Evolutionary conservation across 2,113 vertebrate genomes (phyloP), one percentile per base, ranked within the genome.

Genomic region (Hippocampus mohnikei): DNA sequence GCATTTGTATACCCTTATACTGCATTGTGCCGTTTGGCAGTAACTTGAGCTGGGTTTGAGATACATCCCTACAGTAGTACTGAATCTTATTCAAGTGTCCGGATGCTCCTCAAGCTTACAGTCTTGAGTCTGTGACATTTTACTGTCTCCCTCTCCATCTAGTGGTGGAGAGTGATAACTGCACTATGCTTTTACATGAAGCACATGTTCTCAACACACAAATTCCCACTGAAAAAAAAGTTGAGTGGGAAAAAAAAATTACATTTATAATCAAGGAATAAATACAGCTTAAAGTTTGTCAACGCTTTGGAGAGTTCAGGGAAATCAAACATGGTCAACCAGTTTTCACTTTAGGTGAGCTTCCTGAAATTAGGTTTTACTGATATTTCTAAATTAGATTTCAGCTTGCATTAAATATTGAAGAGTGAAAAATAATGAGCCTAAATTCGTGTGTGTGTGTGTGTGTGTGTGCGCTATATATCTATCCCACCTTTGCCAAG

Each of bases 401-500:
- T 62, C 18, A 25, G 4, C 15, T 11, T 25, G 2, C 52, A 42
- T 23, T 25, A 46, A 55, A 56, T 23, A 29, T 46, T 56, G 9
- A 66, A 37, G n/a, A 55, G 52, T 23, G 52, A 55, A 50, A 50
- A 55, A 55, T 66, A 44, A 48, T 48, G 23, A 62, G 18, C 9
- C 33, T 5, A 44, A 27, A 29, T 53, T 1, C n/a, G 59, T 27
- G 53, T 13, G 2, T 60, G 63, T 59, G 40, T 20, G 37, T 25
- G 8, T 56, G 10, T 64, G 9, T 53, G 56, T 46, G 48, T 44
- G n/a, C n/a, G 23, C 90, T 92, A 72, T 52, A 74, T 58, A 2
- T 13, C 23, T 71, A 7, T 55, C 52, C 42, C 79, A 99, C 97
- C 95, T 97, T 95, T 65, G 88, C 84, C 79, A 99, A 86, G 0